phyloP scores from a whole-genome alignment of 2,888 invertebrate species.

The Philonicus albiceps region DNA sequence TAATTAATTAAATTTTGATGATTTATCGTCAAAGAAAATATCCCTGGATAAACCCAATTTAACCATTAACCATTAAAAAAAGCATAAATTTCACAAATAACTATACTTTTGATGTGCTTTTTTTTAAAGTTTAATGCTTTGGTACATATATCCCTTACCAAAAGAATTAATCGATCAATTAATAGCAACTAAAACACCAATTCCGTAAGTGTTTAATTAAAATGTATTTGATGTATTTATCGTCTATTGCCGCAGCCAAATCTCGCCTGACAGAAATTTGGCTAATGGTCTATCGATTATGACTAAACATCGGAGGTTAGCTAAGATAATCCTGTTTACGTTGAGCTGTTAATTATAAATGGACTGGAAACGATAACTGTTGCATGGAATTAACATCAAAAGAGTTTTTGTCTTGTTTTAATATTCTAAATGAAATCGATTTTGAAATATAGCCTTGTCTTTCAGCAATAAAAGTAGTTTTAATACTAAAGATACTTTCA shows the following conservation, averaged over 20 bases:
- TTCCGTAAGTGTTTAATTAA: not conserved
- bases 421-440: not conserved
- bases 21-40: too few species aligned
- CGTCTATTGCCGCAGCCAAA: not conserved
- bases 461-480: not conserved
- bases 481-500: too few species aligned
- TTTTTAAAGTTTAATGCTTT: too few species aligned
- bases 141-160: not conserved
- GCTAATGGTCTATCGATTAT: too few species aligned
- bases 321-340: too few species aligned
- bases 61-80: too few species aligned
- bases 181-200: not conserved
- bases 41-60: too few species aligned
- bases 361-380: not conserved
- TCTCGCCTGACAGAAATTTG: too few species aligned
- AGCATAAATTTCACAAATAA: too few species aligned
- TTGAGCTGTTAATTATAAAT: not conserved
- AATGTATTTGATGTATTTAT: not conserved
- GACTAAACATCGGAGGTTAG: not conserved
- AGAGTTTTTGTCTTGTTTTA: not conserved
- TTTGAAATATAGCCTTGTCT: not conserved
- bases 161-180: not conserved
- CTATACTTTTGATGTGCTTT: too few species aligned
- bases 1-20: too few species aligned
- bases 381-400: not conserved